Evolutionary conservation across 2,797 vertebrate species (phyloP).

Genomic region (Amblyopsis hoosieri): DNA sequence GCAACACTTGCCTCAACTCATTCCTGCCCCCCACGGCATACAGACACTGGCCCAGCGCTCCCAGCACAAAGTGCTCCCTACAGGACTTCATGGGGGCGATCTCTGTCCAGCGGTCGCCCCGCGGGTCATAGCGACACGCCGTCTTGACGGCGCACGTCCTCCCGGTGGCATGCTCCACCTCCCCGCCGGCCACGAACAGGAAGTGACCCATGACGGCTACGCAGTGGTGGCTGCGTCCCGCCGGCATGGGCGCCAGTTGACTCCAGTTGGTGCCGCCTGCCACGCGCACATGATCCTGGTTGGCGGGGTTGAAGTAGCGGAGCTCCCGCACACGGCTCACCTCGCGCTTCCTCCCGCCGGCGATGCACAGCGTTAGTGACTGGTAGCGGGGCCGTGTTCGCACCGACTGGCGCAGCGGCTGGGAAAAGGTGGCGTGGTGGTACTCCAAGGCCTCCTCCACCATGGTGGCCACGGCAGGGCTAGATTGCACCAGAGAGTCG

Average conservation of each 20-base stretch:
- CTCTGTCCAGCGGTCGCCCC: conserved; percentile 90
- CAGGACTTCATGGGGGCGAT: conserved; percentile 97
- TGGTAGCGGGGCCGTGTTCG: conserved; percentile 91
- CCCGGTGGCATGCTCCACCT: conserved; percentile 89
- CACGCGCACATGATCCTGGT: conserved; percentile 85
- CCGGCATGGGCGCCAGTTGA: conserved; percentile 88
- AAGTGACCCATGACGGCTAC: conserved; percentile 95
- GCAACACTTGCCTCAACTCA: conserved; percentile 92
- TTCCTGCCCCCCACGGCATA: conserved; percentile 93
- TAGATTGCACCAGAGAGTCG: conserved; percentile 87
- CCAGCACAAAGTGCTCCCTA: conserved; percentile 95
- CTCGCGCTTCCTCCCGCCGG: conserved; percentile 91
- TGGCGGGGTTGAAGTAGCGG: conserved; percentile 90
- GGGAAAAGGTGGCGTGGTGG: conserved; percentile 88
- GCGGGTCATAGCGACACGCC: conserved; percentile 91
- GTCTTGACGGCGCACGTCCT: conserved; percentile 91
- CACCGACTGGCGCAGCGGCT: conserved; percentile 90
- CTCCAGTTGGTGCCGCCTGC: conserved; percentile 92
- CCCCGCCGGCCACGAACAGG: conserved; percentile 92
- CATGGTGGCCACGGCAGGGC: conserved; percentile 83
- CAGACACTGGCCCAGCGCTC: conserved; percentile 87
- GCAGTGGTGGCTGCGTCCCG: conserved; percentile 94
- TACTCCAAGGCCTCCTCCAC: conserved; percentile 93
- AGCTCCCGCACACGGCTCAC: conserved; percentile 90
- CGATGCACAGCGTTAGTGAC: conserved; percentile 91